Evolutionary conservation across 2,797 vertebrate genomes (phyloP).

Genomic region (Numenius phaeopus): DNA sequence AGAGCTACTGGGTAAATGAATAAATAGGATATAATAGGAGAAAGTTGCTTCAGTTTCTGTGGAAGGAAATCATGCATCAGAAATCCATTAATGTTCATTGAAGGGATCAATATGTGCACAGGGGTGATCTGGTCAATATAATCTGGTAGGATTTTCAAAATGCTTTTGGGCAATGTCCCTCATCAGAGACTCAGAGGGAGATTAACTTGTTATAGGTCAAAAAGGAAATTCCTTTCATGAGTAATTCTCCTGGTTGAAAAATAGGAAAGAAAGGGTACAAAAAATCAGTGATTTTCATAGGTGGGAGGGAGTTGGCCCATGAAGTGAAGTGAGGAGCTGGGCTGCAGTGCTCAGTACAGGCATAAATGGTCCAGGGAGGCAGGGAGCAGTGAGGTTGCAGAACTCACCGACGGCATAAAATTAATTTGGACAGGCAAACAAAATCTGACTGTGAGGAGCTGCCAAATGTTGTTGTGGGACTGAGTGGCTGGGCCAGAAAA

Average conservation of each 20-base stretch:
- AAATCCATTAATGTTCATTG: neutral
- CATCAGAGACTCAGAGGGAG: neutral
- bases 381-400: neutral
- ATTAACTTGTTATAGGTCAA: neutral
- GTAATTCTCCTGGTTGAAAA: neutral
- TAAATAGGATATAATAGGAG: neutral
- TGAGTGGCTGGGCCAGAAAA: neutral
- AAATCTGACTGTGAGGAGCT: neutral
- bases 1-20: neutral
- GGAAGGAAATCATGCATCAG: slow-evolving; percentile 4
- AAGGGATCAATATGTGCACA: neutral
- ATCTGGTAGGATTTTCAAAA: neutral
- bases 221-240: neutral
- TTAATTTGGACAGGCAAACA: neutral
- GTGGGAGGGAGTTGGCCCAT: neutral
- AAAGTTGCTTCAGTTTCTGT: neutral
- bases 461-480: neutral
- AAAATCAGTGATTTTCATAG: neutral
- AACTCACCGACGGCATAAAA: neutral
- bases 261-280: neutral
- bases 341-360: neutral
- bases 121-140: neutral
- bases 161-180: neutral
- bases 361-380: neutral
- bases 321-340: neutral